phyloP scores from a whole-genome alignment of 1,140 invertebrate genomes.

The Maniola jurtina region DNA sequence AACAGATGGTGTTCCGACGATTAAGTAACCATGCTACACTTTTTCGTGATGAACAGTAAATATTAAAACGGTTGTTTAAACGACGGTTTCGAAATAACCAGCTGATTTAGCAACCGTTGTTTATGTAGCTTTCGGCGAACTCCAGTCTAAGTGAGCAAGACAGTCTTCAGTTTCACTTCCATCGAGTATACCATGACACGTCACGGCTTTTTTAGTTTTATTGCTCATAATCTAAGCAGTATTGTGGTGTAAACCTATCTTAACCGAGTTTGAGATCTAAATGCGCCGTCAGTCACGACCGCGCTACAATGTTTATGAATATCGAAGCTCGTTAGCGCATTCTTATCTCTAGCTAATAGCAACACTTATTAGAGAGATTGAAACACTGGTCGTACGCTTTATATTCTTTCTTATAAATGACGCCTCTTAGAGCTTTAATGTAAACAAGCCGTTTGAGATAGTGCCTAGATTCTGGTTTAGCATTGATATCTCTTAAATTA shows the following conservation, averaged over 20 bases:
- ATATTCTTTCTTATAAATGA: constrained; percentile 18
- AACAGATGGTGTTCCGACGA: too few species aligned
- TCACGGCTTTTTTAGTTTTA: background rate
- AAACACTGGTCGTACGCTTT: constrained; percentile 31
- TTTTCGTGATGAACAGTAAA: too few species aligned
- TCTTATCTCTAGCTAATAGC: constrained; percentile 37
- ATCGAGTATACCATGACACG: too few species aligned
- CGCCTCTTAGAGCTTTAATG: constrained; percentile 11
- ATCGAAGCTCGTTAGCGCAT: constrained; percentile 35
- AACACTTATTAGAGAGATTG: constrained; percentile 35
- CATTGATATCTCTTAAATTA: background rate
- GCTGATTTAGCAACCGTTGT: too few species aligned
- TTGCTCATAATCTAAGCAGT: background rate
- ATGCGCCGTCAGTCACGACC: constrained; percentile 32
- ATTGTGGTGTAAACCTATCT: background rate
- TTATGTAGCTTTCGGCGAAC: too few species aligned
- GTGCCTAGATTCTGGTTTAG: background rate
- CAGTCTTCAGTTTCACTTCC: too few species aligned
- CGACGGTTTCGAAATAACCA: too few species aligned
- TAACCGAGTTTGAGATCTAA: constrained; percentile 1
- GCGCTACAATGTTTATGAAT: constrained; percentile 35
- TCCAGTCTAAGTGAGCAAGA: too few species aligned
- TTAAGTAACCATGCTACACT: too few species aligned
- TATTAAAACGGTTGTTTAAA: too few species aligned
- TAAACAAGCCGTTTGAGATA: constrained; percentile 10